Conservation (phyloP, 2,113 vertebrate species). For the Pelobates fuscus region DNA sequence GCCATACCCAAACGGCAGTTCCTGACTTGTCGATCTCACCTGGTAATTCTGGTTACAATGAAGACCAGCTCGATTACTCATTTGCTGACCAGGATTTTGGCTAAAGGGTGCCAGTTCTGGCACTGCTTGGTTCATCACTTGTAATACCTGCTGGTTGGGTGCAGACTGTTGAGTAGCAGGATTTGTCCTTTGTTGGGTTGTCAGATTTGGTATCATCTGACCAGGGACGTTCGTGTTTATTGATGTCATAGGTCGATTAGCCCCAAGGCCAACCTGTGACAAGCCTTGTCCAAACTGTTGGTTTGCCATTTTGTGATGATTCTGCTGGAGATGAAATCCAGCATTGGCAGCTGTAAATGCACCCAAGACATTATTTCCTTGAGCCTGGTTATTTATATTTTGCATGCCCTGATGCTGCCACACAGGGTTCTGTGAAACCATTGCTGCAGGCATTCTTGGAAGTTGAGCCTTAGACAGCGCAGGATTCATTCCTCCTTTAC, state of each 20-base stretch:
- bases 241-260: conserved; percentile 74
- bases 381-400: conserved; percentile 73
- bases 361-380: conserved; percentile 68
- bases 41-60: conserved; percentile 91
- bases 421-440: conserved; percentile 71
- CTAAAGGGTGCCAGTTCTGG: conserved; percentile 83
- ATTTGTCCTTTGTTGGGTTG: conserved; percentile 71
- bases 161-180: conserved; percentile 72
- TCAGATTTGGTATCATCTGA: conserved; percentile 80
- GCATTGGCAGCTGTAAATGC: conserved; percentile 73
- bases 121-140: conserved; percentile 75
- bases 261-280: conserved; percentile 71
- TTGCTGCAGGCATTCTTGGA: conserved; percentile 71
- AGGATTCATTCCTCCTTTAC: conserved; percentile 76
- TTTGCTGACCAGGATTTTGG: conserved; percentile 73
- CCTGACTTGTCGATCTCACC: conserved; percentile 81
- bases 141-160: conserved; percentile 74
- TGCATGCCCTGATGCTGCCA: conserved; percentile 86
- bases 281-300: conserved; percentile 72
- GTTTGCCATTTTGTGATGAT: conserved; percentile 82
- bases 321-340: conserved; percentile 84
- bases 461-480: conserved; percentile 82
- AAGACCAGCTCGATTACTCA: conserved; percentile 72
- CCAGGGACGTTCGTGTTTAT: conserved; percentile 72
- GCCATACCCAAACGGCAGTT: conserved; percentile 84